These are phyloP conservation scores for Drosophila neonasuta DNA, from an alignment of 2,888 invertebrate genomes.

Conservation along the genomic window DNA sequence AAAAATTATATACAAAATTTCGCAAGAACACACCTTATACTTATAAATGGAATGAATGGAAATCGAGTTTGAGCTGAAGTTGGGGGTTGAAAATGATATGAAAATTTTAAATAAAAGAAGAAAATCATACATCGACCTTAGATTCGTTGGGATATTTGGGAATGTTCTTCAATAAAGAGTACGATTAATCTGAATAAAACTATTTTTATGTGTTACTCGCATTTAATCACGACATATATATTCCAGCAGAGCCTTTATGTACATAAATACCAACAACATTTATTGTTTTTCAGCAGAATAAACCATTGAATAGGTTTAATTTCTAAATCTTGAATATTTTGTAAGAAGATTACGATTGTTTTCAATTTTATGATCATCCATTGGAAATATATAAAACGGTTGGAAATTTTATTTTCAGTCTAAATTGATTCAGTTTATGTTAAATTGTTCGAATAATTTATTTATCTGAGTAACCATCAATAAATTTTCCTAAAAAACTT, in stretches of 20 bases:
- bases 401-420: background rate
- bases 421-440: background rate
- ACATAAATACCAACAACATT: no score
- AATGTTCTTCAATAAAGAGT: no score
- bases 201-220: no score
- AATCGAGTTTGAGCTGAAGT: constrained; percentile 19
- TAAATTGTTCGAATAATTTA: background rate
- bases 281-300: no score
- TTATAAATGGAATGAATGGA: constrained; percentile 45
- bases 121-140: constrained; percentile 17
- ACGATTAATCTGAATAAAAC: no score
- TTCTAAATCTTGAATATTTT: background rate
- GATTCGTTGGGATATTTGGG: background rate
- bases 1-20: constrained; percentile 41
- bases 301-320: no score
- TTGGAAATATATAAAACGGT: background rate
- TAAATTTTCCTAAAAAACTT: background rate
- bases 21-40: constrained; percentile 60
- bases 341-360: background rate
- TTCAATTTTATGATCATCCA: background rate
- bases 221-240: no score
- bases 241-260: no score
- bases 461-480: background rate
- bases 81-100: constrained; percentile 42
- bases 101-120: constrained; percentile 71